phyloP scores from a whole-genome alignment of 1,140 invertebrate genomes.

The Pemphigus obesinymphae region DNA sequence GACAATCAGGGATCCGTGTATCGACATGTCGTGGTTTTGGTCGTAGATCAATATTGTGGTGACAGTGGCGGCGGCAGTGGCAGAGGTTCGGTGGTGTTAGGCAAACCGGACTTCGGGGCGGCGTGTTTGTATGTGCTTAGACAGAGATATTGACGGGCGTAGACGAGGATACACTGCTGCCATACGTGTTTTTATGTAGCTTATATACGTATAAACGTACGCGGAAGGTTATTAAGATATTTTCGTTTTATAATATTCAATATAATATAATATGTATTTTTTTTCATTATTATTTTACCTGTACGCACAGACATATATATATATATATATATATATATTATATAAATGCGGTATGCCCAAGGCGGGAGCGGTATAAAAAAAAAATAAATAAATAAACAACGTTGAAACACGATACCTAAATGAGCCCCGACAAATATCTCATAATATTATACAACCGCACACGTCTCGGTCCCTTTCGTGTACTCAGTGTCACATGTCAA shows the following conservation, averaged over 20 bases:
- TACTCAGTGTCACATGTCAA: constrained; percentile 41
- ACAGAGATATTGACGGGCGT: constrained; percentile 1
- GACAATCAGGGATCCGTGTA: neutral
- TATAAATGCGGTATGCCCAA: neutral
- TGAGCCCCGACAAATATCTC: constrained; percentile 37
- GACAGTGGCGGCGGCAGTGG: no score
- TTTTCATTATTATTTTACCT: neutral
- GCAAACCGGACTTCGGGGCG: constrained; percentile 11
- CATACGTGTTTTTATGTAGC: neutral
- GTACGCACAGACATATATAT: neutral
- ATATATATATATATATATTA: neutral
- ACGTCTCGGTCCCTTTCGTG: constrained; percentile 26
- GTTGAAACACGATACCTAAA: constrained; percentile 37
- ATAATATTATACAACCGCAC: constrained; percentile 41
- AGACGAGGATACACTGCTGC: neutral
- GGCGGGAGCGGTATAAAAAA: constrained; percentile 3
- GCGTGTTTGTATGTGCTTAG: neutral
- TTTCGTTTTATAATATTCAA: constrained; percentile 34
- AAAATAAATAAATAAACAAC: neutral
- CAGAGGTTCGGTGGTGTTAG: neutral
- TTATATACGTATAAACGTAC: neutral
- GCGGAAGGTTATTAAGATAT: constrained; percentile 31
- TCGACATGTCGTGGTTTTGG: neutral
- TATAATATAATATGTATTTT: no score
- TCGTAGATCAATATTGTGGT: neutral